Evolutionary conservation across 2,888 invertebrate species (phyloP), one percentile per base, ranked within the genome.

Genomic region (Argynnis bischoffii): DNA sequence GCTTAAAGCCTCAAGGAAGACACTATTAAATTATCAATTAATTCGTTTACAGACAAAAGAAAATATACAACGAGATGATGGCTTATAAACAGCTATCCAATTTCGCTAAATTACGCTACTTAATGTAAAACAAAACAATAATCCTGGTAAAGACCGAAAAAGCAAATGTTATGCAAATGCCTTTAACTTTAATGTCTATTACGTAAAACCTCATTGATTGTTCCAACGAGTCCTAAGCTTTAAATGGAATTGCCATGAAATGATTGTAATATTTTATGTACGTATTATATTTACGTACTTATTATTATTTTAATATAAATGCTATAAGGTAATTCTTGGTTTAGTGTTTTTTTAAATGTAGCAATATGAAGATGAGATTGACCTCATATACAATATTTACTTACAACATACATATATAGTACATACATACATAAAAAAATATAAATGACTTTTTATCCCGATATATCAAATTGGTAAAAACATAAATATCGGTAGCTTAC

Each of bases 81-180:
- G 51, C 31, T 18, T 35, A 51, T 61, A 18, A 51, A 16, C 8
- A 41, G 60, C 51, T 48, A 60, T 60, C 61, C 31, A 55, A 67
- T 67, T 59, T 55, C 80, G 69, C 63, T 55, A 56, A 60, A 70
- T 63, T 63, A 61, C 54, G 35, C 57, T 55, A 69, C 60, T 71
- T 48, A 60, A 65, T 59, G 64, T 59, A 68, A 69, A 70, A 70
- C 54, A 65, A 66, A 69, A 71, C 69, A 69, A 71, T 67, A 72
- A 72, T 70, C 65, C 63, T 64, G 55, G 64, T 65, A 69, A 66
- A 69, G 67, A 68, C 69, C 64, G 67, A 70, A 66, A 74, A 72
- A 72, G 69, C 68, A 57, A 71, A 72, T 65, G 69, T 74, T 73
- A 73, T 74, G 74, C 69, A 75, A 73, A 74, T 72, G 69, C 64